Percentiles rank a stretch among this genome's conserved stretches.
phyloP scores from a whole-genome alignment of 2,113 vertebrate species.

The Junco hyemalis region DNA sequence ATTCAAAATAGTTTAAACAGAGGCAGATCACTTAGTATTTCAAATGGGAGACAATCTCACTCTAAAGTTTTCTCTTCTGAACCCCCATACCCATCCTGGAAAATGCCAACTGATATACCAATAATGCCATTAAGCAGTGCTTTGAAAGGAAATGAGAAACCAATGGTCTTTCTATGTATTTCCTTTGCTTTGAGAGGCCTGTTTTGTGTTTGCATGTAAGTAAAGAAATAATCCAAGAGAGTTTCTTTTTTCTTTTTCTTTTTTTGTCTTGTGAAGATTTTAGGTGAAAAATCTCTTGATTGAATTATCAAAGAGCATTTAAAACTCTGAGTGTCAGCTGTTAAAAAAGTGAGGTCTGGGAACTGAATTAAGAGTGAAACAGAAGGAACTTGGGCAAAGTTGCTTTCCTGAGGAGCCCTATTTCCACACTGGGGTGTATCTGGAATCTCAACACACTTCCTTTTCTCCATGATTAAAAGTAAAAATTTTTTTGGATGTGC shows the following conservation, averaged over 20 bases:
- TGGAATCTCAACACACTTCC: not conserved
- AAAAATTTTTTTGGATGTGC: not conserved
- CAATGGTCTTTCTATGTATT: not conserved
- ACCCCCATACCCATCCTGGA: not conserved
- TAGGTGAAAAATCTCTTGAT: not conserved
- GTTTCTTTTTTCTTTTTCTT: not conserved
- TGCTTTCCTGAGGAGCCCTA: not conserved
- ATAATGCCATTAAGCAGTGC: not conserved
- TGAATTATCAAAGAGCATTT: not conserved
- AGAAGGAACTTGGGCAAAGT: fast-evolving
- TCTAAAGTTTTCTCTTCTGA: not conserved
- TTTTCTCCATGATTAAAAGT: not conserved
- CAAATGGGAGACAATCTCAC: not conserved
- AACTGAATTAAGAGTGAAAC: not conserved
- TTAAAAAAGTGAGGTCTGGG: not conserved
- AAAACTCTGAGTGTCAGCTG: not conserved
- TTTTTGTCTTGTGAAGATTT: not conserved
- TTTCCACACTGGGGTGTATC: not conserved
- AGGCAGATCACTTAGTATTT: not conserved
- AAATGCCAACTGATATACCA: not conserved
- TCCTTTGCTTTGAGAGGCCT: not conserved
- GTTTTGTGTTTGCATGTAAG: not conserved
- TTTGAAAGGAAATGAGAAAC: not conserved
- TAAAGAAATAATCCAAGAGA: not conserved
- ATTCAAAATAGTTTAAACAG: not conserved